Conservation (phyloP, 2,888 invertebrate genomes). For the Tineola bisselliella region DNA sequence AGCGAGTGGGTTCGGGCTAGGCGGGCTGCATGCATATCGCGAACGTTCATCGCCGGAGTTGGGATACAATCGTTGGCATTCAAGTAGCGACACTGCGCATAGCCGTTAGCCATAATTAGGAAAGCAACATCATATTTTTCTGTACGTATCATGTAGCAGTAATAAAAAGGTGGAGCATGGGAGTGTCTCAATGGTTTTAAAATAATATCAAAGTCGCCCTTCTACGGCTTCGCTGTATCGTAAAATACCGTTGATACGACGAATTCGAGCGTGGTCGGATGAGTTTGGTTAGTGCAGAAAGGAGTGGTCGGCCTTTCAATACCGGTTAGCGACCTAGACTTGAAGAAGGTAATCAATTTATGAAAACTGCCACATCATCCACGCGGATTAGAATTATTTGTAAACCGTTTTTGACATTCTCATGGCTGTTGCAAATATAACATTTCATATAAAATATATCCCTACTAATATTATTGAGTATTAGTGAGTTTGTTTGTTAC, state of each 20-base stretch:
- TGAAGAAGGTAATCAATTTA: constrained; percentile 1
- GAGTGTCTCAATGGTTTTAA: too few relatives aligned
- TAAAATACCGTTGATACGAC: constrained; percentile 6
- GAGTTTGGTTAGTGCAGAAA: constrained; percentile 6
- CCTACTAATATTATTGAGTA: too few relatives aligned
- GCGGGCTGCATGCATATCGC: constrained; percentile 16
- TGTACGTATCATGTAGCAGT: neutral
- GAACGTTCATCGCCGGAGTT: constrained; percentile 20
- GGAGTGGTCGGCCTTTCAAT: constrained; percentile 3
- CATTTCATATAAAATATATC: too few relatives aligned
- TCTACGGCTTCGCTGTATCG: neutral
- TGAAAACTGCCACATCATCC: neutral
- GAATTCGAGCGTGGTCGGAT: constrained; percentile 5
- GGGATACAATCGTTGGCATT: constrained; percentile 29
- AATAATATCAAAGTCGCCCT: neutral
- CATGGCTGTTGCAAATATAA: too few relatives aligned
- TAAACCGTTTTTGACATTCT: too few relatives aligned
- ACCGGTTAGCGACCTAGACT: constrained; percentile 8
- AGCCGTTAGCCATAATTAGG: constrained; percentile 7
- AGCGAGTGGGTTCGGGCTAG: constrained; percentile 23
- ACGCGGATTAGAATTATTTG: neutral
- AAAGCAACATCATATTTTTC: neutral
- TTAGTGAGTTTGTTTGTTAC: too few relatives aligned
- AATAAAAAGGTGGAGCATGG: neutral
- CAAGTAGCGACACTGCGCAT: constrained; percentile 18